Percentiles rank a stretch among this genome's conserved stretches.
phyloP scores from a whole-genome alignment of 2,797 vertebrate species.

The Spinus pinus region DNA sequence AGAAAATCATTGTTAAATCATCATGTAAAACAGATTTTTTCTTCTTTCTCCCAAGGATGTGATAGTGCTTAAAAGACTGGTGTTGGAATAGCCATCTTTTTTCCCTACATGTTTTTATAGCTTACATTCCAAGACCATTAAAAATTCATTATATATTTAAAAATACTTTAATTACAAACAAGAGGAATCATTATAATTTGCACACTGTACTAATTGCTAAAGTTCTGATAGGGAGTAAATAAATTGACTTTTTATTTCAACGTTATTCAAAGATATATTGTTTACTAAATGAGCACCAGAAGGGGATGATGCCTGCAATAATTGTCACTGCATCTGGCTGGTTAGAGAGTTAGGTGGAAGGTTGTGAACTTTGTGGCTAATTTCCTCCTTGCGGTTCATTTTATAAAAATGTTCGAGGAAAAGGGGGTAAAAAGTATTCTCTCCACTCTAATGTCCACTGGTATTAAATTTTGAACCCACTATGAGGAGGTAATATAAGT shows the following conservation, averaged over 20 bases:
- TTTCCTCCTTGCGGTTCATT: not conserved
- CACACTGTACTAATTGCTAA: not conserved
- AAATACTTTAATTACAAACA: conserved; percentile 8
- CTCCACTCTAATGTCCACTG: not conserved
- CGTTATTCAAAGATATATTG: not conserved
- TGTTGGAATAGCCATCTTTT: not conserved
- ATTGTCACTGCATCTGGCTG: not conserved
- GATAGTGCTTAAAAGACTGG: not conserved
- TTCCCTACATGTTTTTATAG: not conserved
- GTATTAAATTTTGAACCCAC: not conserved
- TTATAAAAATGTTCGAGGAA: not conserved
- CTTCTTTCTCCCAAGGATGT: not conserved
- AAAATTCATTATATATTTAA: not conserved
- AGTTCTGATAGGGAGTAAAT: not conserved
- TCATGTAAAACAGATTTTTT: not conserved
- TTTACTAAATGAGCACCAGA: not conserved
- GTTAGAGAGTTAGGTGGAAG: not conserved
- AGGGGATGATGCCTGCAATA: not conserved
- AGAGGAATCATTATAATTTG: not conserved
- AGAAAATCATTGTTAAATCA: not conserved
- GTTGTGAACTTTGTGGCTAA: not conserved
- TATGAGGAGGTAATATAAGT: not conserved
- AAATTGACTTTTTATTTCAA: not conserved
- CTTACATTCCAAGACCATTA: not conserved
- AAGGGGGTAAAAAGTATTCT: not conserved